These are phyloP conservation scores for Agriopis leucophaearia DNA, from an alignment of 2,888 invertebrate genomes.

Conservation along the genomic window DNA sequence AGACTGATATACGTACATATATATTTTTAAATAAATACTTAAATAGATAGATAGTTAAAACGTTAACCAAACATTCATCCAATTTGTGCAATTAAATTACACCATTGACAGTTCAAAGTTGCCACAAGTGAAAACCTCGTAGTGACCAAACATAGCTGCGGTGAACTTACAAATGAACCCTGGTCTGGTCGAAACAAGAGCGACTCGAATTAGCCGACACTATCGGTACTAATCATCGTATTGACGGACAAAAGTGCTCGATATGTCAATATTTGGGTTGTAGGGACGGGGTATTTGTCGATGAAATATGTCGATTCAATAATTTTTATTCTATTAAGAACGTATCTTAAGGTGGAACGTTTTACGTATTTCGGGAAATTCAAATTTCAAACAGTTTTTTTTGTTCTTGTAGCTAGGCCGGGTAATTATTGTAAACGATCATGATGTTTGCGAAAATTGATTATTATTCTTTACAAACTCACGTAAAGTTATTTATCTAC, in stretches of 20 bases:
- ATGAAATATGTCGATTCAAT: conserved; percentile 32
- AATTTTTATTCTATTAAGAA: neutral
- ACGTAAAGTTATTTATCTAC: no score
- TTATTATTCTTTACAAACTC: no score
- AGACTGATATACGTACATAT: no score
- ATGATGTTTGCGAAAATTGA: no score
- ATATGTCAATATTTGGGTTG: conserved; percentile 73
- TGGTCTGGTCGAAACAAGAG: conserved; percentile 35
- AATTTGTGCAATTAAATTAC: neutral
- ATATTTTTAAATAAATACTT: no score
- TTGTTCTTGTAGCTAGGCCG: no score
- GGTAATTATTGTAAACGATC: no score
- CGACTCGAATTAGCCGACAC: conserved; percentile 44
- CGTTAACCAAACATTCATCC: no score
- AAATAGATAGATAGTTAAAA: no score
- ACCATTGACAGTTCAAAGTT: conserved; percentile 1
- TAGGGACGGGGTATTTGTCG: conserved; percentile 52
- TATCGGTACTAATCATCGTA: conserved; percentile 43
- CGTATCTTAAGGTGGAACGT: no score
- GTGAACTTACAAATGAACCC: conserved; percentile 2
- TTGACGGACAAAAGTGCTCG: conserved; percentile 60
- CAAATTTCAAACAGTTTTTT: no score
- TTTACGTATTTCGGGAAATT: no score
- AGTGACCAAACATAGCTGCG: neutral
- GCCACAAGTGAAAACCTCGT: neutral